These are phyloP conservation scores for Notothenia coriiceps DNA, from an alignment of 2,113 vertebrate species.

Conservation along the genomic window DNA sequence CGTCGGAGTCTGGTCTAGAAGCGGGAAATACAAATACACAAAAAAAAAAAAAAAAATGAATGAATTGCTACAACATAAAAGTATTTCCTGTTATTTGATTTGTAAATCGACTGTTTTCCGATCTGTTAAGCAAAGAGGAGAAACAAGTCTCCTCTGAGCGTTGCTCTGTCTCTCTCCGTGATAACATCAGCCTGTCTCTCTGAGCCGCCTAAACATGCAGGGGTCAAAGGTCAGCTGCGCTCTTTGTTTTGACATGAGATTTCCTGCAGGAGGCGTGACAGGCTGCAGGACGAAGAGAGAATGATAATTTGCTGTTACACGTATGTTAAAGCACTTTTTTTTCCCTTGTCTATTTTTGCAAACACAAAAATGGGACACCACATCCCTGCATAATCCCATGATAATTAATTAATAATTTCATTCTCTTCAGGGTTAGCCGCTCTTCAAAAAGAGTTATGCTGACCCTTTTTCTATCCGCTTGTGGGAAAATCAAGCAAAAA, in stretches of 20 bases:
- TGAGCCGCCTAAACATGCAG: constrained; percentile 64
- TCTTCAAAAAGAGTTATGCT: neutral
- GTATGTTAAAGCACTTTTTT: neutral
- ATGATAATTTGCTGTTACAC: neutral
- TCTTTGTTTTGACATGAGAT: constrained; percentile 77
- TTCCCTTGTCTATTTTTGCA: neutral
- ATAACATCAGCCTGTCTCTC: constrained; percentile 74
- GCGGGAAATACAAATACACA: constrained; percentile 31
- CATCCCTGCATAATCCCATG: neutral
- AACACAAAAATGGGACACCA: neutral
- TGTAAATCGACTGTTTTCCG: constrained; percentile 11
- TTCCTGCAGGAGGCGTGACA: constrained; percentile 75
- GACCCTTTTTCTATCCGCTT: neutral
- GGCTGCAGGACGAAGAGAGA: constrained; percentile 44
- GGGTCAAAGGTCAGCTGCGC: constrained; percentile 67
- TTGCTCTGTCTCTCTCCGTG: constrained; percentile 26
- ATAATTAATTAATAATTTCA: neutral
- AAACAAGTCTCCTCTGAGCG: constrained; percentile 34
- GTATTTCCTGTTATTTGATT: constrained; percentile 8
- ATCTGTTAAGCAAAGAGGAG: constrained; percentile 9
- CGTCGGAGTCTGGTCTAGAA: constrained; percentile 96
- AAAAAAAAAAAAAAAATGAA: neutral
- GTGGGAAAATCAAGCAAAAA: neutral
- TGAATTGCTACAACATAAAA: neutral
- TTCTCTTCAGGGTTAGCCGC: neutral